Percentiles rank a stretch among this genome's conserved stretches.
phyloP scores from a whole-genome alignment of 2,113 vertebrate genomes.

The Pica pica region DNA sequence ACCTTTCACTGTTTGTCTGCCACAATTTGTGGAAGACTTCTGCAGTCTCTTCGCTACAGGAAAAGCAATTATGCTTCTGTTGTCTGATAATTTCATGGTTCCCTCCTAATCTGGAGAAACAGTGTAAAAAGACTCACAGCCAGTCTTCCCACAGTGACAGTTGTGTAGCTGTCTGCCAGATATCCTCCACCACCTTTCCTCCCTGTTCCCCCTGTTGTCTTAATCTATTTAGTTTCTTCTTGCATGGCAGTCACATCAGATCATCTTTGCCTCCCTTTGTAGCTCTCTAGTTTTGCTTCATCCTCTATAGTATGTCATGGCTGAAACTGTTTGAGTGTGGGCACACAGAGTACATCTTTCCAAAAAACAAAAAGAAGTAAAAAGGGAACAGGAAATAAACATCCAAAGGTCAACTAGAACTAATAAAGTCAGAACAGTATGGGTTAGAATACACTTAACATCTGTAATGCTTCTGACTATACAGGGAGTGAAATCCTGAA shows the following conservation, averaged over 20 bases:
- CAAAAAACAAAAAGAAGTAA: too few species aligned
- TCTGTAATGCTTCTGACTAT: neutral
- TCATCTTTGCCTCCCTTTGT: neutral
- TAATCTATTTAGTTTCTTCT: neutral
- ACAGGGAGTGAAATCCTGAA: neutral
- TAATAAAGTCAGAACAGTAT: neutral
- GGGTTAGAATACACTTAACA: neutral
- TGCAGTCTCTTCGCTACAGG: neutral
- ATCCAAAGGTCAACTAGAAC: neutral
- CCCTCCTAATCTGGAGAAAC: neutral
- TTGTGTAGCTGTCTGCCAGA: neutral
- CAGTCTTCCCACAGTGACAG: neutral
- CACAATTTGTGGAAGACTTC: neutral
- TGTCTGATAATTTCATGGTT: neutral
- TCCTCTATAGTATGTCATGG: neutral
- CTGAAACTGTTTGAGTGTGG: neutral
- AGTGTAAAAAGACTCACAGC: neutral
- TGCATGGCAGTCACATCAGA: constrained; percentile 12
- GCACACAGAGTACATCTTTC: neutral
- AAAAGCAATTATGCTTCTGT: neutral
- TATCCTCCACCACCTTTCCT: neutral
- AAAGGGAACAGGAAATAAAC: neutral
- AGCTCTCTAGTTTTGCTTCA: neutral
- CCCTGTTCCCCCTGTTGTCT: neutral
- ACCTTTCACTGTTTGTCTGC: neutral